Evolutionary conservation across 2,113 vertebrate genomes (phyloP), one percentile per base, ranked within the genome.

Genomic region (Micronycteris hirsuta): DNA sequence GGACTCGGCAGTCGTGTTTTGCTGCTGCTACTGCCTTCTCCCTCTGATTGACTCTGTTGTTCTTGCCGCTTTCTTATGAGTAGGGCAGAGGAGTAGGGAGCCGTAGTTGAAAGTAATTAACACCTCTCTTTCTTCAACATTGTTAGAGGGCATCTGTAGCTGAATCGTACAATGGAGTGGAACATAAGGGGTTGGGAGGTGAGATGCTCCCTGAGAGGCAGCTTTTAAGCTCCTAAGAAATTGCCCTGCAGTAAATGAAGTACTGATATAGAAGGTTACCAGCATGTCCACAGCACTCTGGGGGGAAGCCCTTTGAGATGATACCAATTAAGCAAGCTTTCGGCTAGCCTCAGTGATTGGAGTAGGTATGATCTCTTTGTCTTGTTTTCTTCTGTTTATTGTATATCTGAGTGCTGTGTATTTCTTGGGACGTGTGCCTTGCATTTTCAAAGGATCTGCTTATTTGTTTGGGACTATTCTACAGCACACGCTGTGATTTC

Each of bases 401-500:
- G 11, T 67, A 4, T 65, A 56, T 41, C 58, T 70, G 61, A 90
- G n/a, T 45, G 43, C 5, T 68, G 47, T 74, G 5, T 85, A 17
- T 47, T 89, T 83, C 36, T 82, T 38, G 78, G 20, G n/a, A 70
- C 63, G 14, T 8, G 16, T 67, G 77, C 20, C 70, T 89, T 92
- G 63, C 6, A 61, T 3, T 89, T 88, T 93, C 61, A 38, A 36
- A 85, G 61, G 52, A 49, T 31, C 86, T 86, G 71, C 85, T 91
- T 86, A 54, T 94, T 85, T 92, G 73, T 61, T 91, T 94, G 93
- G 36, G 63, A 14, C 56, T 96, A 20, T 90, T 94, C 85, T 73
- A 85, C 10, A 70, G 71, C 16, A 78, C 90, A 96, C 10, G n/a
- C 52, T 92, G 71, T 93, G 58, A 63, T 97, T 95, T 73, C 28